Conservation (phyloP, 2,797 vertebrate genomes). For the Typhlichthys eigenmanni region DNA sequence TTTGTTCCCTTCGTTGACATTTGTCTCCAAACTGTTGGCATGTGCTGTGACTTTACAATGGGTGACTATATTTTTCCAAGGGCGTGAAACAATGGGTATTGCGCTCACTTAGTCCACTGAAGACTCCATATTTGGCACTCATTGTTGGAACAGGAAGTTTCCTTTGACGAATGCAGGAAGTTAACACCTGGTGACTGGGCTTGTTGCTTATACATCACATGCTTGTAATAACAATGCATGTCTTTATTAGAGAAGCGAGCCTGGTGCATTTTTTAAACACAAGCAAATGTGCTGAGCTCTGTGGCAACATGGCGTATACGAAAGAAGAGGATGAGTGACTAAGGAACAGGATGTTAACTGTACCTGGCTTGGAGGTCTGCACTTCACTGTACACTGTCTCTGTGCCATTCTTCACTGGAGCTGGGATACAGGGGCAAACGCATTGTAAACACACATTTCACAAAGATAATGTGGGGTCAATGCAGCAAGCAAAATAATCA, state of each 20-base stretch:
- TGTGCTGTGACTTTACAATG: slow-evolving; percentile 53
- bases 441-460: neutral
- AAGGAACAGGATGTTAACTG: slow-evolving; percentile 19
- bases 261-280: slow-evolving; percentile 40
- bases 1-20: slow-evolving; percentile 35
- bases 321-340: slow-evolving; percentile 3
- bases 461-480: slow-evolving; percentile 11
- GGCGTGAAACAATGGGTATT: slow-evolving; percentile 59
- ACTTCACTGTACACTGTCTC: slow-evolving; percentile 57
- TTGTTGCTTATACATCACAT: slow-evolving; percentile 55
- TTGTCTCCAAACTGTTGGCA: slow-evolving; percentile 14
- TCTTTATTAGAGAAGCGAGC: slow-evolving; percentile 52
- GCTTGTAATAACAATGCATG: slow-evolving; percentile 69
- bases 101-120: slow-evolving; percentile 41
- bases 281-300: slow-evolving; percentile 24
- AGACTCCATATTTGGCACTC: slow-evolving; percentile 41
- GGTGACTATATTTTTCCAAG: slow-evolving; percentile 40
- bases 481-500: neutral
- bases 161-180: slow-evolving; percentile 67
- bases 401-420: slow-evolving; percentile 35
- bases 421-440: slow-evolving; percentile 33
- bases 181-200: slow-evolving; percentile 67
- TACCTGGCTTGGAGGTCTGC: slow-evolving; percentile 62
- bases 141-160: slow-evolving; percentile 74
- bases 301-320: neutral